A percentile compares a stretch with the other conserved stretches of the same genome.
phyloP scores from a whole-genome alignment of 1,140 invertebrate species.

The Oreohelix idahoensis region DNA sequence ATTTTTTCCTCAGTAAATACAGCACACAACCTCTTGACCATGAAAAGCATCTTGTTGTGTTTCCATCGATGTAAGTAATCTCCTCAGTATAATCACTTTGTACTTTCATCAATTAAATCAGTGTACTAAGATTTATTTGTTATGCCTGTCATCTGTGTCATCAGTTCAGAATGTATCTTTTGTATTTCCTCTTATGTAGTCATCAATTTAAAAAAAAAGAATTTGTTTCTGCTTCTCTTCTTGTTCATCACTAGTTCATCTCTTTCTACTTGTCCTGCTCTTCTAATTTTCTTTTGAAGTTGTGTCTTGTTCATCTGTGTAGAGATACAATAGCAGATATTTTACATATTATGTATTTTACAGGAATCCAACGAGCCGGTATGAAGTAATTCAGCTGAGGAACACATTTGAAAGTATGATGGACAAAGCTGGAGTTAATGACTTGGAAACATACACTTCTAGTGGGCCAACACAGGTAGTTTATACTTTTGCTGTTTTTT shows the following conservation, averaged over 20 bases:
- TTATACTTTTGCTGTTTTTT: neutral
- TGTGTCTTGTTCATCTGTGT: neutral
- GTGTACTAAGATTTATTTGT: too few species aligned
- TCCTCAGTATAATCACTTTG: too few species aligned
- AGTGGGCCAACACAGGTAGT: slow-evolving; percentile 71
- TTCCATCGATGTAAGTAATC: slow-evolving; percentile 71
- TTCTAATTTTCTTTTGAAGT: neutral
- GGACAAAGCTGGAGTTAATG: slow-evolving; percentile 69
- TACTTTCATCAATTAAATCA: too few species aligned
- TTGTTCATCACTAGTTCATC: too few species aligned
- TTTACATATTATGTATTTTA: neutral
- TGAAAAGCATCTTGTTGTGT: slow-evolving; percentile 71
- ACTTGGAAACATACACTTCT: slow-evolving; percentile 60
- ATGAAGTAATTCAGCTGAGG: slow-evolving; percentile 70
- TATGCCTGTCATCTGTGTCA: too few species aligned
- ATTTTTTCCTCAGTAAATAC: slow-evolving; percentile 62
- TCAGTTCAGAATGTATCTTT: too few species aligned
- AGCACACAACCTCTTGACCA: slow-evolving; percentile 69
- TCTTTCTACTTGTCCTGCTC: too few species aligned
- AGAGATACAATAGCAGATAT: too few species aligned
- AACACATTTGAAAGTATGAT: slow-evolving; percentile 70
- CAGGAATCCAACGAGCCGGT: slow-evolving; percentile 71
- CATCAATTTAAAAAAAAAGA: too few species aligned
- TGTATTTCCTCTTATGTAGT: too few species aligned
- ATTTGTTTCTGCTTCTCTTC: too few species aligned